Evolutionary conservation across 2,113 vertebrate genomes (phyloP).

Genomic region (Oophaga pumilio): DNA sequence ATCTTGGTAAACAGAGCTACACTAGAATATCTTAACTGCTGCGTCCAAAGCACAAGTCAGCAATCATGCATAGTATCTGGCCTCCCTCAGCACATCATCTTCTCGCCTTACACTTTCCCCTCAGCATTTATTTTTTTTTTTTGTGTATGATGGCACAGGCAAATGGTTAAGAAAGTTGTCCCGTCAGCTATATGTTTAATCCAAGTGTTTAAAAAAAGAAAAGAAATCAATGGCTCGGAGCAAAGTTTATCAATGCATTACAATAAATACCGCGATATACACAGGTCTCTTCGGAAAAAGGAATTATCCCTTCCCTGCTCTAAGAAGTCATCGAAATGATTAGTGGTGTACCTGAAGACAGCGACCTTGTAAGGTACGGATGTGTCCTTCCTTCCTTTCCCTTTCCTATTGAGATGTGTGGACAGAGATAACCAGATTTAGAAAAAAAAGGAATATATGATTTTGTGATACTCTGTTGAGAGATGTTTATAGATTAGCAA

Average conservation of each 20-base stretch:
- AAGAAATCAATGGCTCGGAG: slow-evolving; percentile 70
- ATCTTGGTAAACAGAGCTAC: slow-evolving; percentile 67
- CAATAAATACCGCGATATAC: slow-evolving; percentile 77
- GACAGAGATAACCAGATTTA: too few species aligned
- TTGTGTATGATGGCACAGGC: slow-evolving; percentile 60
- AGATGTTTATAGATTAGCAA: too few species aligned
- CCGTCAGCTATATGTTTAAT: slow-evolving; percentile 75
- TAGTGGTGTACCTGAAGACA: neutral
- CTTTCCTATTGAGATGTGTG: too few species aligned
- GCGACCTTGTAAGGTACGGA: neutral
- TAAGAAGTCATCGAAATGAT: neutral
- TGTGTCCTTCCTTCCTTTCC: too few species aligned
- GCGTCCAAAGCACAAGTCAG: slow-evolving; percentile 70
- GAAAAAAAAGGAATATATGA: too few species aligned
- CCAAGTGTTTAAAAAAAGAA: slow-evolving; percentile 65
- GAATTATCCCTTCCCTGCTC: neutral
- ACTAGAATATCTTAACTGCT: slow-evolving; percentile 65
- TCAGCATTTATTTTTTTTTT: slow-evolving; percentile 62
- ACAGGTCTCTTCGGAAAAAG: slow-evolving; percentile 56
- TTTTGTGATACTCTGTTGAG: too few species aligned
- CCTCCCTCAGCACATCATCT: slow-evolving; percentile 69
- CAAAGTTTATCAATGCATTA: slow-evolving; percentile 69
- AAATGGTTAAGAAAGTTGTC: slow-evolving; percentile 68
- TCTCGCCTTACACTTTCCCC: slow-evolving; percentile 62
- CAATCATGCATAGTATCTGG: slow-evolving; percentile 65